Percentiles rank a stretch among this genome's conserved stretches.
Evolutionary conservation across 2,888 invertebrate species (phyloP).

Genomic region (Ellobium chinense): DNA sequence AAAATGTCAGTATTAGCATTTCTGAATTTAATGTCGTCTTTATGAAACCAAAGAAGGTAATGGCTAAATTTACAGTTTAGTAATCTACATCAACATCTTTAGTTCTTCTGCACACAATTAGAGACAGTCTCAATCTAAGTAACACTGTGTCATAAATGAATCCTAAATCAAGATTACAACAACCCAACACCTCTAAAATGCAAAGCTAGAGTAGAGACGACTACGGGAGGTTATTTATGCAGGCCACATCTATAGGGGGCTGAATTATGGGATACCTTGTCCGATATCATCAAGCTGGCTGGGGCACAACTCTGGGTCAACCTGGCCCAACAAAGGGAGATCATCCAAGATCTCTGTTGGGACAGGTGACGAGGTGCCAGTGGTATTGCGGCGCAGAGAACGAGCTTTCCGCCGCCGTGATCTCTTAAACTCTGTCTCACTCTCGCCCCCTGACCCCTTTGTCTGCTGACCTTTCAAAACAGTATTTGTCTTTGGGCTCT

Average conservation of each 20-base stretch:
- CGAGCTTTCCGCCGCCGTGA: slow-evolving; percentile 55
- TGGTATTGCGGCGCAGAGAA: slow-evolving; percentile 44
- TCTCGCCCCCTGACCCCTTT: slow-evolving; percentile 49
- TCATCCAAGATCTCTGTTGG: slow-evolving; percentile 18
- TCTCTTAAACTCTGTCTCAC: slow-evolving; percentile 55
- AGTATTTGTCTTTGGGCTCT: slow-evolving; percentile 42
- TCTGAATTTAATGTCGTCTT: no score
- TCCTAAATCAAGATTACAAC: no score
- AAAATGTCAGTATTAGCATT: no score
- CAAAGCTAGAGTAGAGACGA: neutral
- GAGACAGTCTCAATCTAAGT: no score
- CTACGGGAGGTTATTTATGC: neutral
- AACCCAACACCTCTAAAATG: neutral
- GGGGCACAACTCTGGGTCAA: slow-evolving; percentile 17
- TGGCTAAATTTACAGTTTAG: no score
- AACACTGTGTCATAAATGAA: no score
- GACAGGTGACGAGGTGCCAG: neutral
- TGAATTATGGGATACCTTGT: slow-evolving; percentile 18
- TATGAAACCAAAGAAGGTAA: no score
- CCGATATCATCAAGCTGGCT: neutral
- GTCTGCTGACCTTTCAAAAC: slow-evolving; percentile 48
- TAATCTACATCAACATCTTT: no score
- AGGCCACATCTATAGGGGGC: neutral
- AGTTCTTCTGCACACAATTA: no score
- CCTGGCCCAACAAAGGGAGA: slow-evolving; percentile 25